These are phyloP conservation scores for Mycteria americana DNA, from an alignment of 2,797 vertebrate genomes.

Conservation along the genomic window DNA sequence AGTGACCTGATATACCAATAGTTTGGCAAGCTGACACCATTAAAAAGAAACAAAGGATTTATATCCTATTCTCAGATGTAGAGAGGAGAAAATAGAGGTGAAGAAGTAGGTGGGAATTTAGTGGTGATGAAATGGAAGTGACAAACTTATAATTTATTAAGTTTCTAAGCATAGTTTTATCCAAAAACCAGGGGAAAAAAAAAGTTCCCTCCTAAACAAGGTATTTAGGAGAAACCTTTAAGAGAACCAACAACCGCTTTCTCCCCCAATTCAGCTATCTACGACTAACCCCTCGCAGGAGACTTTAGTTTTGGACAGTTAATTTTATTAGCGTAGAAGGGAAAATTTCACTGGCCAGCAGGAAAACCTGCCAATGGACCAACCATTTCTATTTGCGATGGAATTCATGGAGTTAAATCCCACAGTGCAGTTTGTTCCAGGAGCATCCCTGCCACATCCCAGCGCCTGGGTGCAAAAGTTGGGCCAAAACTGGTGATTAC, in stretches of 20 bases:
- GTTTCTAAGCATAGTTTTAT: slow-evolving; percentile 12
- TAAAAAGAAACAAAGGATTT: background rate
- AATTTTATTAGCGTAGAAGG: slow-evolving; percentile 34
- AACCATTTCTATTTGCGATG: background rate
- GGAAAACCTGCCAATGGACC: background rate
- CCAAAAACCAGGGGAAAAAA: background rate
- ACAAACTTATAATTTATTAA: slow-evolving; percentile 23
- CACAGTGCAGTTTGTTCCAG: background rate
- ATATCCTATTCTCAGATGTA: background rate
- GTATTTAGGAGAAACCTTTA: background rate
- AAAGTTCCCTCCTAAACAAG: background rate
- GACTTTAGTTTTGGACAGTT: slow-evolving; percentile 41
- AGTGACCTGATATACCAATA: background rate
- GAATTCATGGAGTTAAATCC: slow-evolving; percentile 15
- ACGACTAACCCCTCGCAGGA: background rate
- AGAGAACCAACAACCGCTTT: background rate
- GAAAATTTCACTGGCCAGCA: background rate
- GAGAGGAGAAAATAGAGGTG: background rate
- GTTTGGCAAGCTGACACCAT: background rate
- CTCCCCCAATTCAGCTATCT: background rate
- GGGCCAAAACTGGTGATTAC: background rate
- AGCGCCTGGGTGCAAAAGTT: background rate
- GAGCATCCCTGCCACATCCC: background rate
- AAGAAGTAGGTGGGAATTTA: background rate
- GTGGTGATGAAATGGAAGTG: background rate